phyloP scores from a whole-genome alignment of 2,888 invertebrate species.

The Patella pellucida region DNA sequence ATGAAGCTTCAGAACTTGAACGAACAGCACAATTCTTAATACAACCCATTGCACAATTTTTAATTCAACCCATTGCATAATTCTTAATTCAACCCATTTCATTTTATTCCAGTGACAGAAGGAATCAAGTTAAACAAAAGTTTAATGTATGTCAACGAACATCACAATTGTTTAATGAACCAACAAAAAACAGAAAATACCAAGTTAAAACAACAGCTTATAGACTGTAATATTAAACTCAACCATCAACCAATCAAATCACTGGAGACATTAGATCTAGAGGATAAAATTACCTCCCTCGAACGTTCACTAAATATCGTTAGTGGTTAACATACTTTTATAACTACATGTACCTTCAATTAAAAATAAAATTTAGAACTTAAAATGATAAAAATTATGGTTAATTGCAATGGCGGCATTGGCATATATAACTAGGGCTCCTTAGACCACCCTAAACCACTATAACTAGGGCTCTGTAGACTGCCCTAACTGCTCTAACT shows the following conservation, averaged over 20 bases:
- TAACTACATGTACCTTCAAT: too few relatives aligned
- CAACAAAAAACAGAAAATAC: slow-evolving; percentile 23
- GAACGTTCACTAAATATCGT: slow-evolving; percentile 8
- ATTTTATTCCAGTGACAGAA: slow-evolving; percentile 45
- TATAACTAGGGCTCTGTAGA: too few relatives aligned
- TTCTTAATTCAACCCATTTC: not conserved
- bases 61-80: too few relatives aligned
- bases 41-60: too few relatives aligned
- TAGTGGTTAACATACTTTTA: not conserved
- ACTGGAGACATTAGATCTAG: slow-evolving; percentile 6
- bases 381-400: too few relatives aligned
- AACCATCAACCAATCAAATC: slow-evolving; percentile 8
- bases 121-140: slow-evolving; percentile 44
- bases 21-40: too few relatives aligned
- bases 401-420: too few relatives aligned
- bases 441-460: too few relatives aligned
- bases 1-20: too few relatives aligned
- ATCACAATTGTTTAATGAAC: slow-evolving; percentile 51
- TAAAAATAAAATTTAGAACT: too few relatives aligned
- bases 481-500: too few relatives aligned
- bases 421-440: too few relatives aligned
- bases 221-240: slow-evolving; percentile 22
- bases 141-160: slow-evolving; percentile 49
- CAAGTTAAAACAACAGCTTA: slow-evolving; percentile 20
- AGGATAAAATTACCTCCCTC: not conserved